Base-by-base conservation (phyloP, 2,888 invertebrate species). In the Toxonevra muliebris region DNA sequence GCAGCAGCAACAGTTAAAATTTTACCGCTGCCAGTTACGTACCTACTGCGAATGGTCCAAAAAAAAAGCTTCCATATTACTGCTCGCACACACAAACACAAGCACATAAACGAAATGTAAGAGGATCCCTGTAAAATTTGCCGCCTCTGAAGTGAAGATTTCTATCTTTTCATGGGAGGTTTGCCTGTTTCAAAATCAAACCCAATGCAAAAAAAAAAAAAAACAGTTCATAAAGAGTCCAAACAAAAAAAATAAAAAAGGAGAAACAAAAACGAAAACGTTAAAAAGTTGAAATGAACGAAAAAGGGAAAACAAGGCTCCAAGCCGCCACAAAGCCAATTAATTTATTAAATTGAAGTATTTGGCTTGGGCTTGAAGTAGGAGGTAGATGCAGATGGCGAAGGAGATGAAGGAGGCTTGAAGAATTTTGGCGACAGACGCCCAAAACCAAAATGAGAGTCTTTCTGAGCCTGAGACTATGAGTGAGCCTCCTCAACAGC, bases 311-410 rank as follows among this genome's bases (percentile, higher is more conserved):
- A 70, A 72, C 70, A 65, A 70, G 69, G 60, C 60, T 73, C 70
- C 69, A 71, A 78, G 73, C 74, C 76, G 74, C 73, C 76, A 75
- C 78, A 76, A 80, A 82, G 82, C 84, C 82, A 82, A 82, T 82
- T 82, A 83, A 82, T 82, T 82, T 83, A 83, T 83, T 82, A 82
- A 83, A 83, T 83, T 83, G 80, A 82, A 80, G 82, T 80, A 77
- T 81, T 79, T 70, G 69, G 69, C 69, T 65, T 65, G 65, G 17
- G 43, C 59, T 62, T 59, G 43, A 52, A 53, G 54, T 19, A 15
- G 41, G 61, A 20, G 17, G 17, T 30, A 4, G 30, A 10, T 30
- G 30, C 17, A 45, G 10, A 57, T 57, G 53, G 42, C 53, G 42
- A 42, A 30, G 15, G 13, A 53, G 62, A 11, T 43, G 42, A 10